Base-by-base conservation (phyloP, 2,888 invertebrate genomes). In the Melitaea athalia region DNA sequence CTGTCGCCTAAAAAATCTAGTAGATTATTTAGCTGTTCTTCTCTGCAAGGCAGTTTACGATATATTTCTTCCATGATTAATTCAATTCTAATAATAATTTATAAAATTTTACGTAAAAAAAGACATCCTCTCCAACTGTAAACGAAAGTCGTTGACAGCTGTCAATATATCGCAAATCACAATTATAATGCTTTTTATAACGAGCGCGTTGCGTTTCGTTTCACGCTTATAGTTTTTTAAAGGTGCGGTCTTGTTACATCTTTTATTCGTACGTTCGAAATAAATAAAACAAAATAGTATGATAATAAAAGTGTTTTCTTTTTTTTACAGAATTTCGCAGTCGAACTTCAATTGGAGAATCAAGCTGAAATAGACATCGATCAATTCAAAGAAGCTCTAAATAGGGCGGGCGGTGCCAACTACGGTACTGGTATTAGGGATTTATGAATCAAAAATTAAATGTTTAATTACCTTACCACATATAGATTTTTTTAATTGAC, bases 391-490 rank as follows among this genome's bases (percentile, higher is more conserved):
- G 94, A 95, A 67, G 94, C 95, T 71, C 85, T 96, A 79, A 94
- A 94, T 78, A 94, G 95, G 82, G 96, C 96, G 69, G 96, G 96
- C 49, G 96, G 96, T 74, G 96, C 96, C 66, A 96, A 96, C 87
- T 96, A 96, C 80, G 96, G 96, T 63, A 96, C 96, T 60, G 96
- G 96, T 55, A 92, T 95, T 76, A 93, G 96, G 82, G 95, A 95
- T 81, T 93, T 92, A 91, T 93, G 92, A 93, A 89, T 85, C 84
- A 60, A 50, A 64, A 49, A 62, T 71, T 63, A 59, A 55, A 59
- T 47, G 47, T 47, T 33, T 42, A 65, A 65, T 24, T 45, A 60
- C 68, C 72, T 72, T 66, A 63, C 59, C 47, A 63, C 72, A 61
- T 67, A 67, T 67, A 67, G 63, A 53, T 50, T 47, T 68, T 66